phyloP scores from a whole-genome alignment of 2,797 vertebrate genomes.

The Syngnathus rostellatus region DNA sequence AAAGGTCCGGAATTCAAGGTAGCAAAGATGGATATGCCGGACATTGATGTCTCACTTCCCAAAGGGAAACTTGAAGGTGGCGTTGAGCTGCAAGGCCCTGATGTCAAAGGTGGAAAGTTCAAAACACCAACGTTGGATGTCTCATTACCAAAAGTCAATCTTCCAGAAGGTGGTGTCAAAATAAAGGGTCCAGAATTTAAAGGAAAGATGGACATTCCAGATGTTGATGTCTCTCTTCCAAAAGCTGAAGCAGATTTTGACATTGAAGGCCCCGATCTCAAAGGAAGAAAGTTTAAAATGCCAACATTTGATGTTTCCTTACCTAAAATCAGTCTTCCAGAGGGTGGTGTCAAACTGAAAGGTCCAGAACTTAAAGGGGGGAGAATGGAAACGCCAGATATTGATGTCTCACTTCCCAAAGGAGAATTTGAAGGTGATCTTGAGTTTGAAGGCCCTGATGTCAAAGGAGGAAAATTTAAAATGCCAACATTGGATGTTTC shows the following conservation, averaged over 20 bases:
- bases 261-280: not conserved
- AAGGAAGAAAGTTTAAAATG: conserved; percentile 41
- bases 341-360: conserved; percentile 9
- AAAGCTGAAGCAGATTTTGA: conserved; percentile 34
- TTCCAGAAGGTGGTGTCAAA: conserved; percentile 33
- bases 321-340: conserved; percentile 34
- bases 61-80: conserved; percentile 16
- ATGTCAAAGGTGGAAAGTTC: conserved; percentile 35
- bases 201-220: conserved; percentile 16
- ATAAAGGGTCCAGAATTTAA: conserved; percentile 42
- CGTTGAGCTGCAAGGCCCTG: conserved; percentile 22
- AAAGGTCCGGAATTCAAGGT: conserved; percentile 29
- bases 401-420: conserved; percentile 9
- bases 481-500: conserved; percentile 50
- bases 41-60: conserved; percentile 25
- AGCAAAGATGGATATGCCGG: conserved; percentile 30
- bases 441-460: conserved; percentile 36
- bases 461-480: conserved; percentile 37
- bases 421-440: conserved; percentile 22
- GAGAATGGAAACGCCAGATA: conserved; percentile 20
- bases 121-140: conserved; percentile 43
- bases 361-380: conserved; percentile 9
- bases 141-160: conserved; percentile 44
- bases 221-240: conserved; percentile 32
- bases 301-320: conserved; percentile 36